Evolutionary conservation across 2,797 vertebrate species (phyloP).

Genomic region (Paratrypauchen microcephalus): DNA sequence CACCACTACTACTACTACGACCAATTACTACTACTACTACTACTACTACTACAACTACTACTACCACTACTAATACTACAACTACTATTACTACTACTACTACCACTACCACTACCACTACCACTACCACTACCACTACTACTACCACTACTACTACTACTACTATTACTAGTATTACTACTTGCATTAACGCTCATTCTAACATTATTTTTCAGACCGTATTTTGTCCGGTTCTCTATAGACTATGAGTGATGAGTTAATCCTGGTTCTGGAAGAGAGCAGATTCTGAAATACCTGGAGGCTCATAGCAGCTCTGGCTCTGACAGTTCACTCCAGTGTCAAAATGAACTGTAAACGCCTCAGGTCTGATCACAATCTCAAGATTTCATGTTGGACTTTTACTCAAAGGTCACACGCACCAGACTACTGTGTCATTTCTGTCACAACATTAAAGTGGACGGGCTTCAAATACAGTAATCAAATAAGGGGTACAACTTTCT

Average conservation of each 20-base stretch:
- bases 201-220: neutral
- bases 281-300: neutral
- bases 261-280: neutral
- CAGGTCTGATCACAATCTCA: neutral
- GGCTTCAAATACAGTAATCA: neutral
- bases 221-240: neutral
- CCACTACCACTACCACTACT: too few relatives aligned
- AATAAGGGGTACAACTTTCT: too few relatives aligned
- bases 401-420: neutral
- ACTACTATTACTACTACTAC: too few relatives aligned
- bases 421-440: neutral
- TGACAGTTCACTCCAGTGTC: neutral
- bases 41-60: too few relatives aligned
- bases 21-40: too few relatives aligned
- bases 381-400: neutral
- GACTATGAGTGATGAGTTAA: neutral
- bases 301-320: neutral
- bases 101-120: too few relatives aligned
- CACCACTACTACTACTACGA: too few relatives aligned
- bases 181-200: too few relatives aligned
- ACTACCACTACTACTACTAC: too few relatives aligned
- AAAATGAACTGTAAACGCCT: neutral
- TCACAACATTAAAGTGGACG: neutral
- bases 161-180: too few relatives aligned
- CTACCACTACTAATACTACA: too few relatives aligned